Evolutionary conservation across 2,797 vertebrate species (phyloP).

Genomic region (Myotis planiceps): DNA sequence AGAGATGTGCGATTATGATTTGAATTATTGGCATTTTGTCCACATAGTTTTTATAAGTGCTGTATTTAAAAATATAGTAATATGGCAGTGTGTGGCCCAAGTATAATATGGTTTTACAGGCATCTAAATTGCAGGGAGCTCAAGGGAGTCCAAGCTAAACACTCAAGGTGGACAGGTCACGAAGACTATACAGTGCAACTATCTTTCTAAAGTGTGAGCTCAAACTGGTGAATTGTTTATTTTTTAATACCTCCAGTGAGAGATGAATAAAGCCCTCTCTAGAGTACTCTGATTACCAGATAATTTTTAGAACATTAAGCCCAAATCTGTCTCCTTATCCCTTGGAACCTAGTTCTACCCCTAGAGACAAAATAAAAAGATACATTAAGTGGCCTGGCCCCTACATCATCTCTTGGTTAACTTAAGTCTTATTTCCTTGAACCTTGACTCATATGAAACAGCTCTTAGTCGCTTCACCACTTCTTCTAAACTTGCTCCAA

Average conservation of each 20-base stretch:
- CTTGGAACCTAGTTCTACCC: not conserved
- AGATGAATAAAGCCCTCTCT: not conserved
- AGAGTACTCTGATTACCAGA: not conserved
- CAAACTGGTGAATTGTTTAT: not conserved
- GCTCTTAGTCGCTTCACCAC: not conserved
- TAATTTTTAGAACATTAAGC: not conserved
- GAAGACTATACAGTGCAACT: not conserved
- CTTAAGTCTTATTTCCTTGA: not conserved
- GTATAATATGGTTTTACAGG: not conserved
- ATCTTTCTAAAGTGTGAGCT: not conserved
- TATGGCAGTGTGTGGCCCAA: not conserved
- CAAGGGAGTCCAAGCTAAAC: not conserved
- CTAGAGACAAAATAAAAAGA: not conserved
- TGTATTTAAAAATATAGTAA: constrained; percentile 35
- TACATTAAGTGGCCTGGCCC: not conserved
- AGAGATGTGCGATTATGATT: not conserved
- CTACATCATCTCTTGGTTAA: not conserved
- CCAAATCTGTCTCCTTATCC: not conserved
- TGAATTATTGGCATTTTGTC: not conserved
- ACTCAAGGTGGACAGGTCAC: not conserved
- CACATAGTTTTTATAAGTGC: constrained; percentile 7
- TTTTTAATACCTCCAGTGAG: not conserved
- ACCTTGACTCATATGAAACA: not conserved
- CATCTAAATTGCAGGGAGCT: not conserved
- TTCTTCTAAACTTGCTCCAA: not conserved